These are phyloP conservation scores for Microcebus griseorufus DNA, from an alignment of 2,113 vertebrate species.

Conservation along the genomic window DNA sequence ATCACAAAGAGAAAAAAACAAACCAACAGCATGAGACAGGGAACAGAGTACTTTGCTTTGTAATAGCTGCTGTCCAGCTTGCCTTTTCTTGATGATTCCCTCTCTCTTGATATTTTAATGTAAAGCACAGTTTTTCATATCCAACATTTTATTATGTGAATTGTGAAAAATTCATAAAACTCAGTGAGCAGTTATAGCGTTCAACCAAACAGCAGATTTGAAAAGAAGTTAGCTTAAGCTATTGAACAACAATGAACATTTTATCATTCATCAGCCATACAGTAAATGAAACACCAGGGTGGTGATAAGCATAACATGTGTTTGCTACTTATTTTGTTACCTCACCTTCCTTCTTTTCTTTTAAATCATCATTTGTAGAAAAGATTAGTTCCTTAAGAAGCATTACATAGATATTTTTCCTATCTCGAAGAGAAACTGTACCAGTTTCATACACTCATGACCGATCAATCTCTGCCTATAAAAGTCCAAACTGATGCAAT, in stretches of 20 bases:
- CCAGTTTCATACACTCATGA: background rate
- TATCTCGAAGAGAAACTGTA: background rate
- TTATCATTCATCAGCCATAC: background rate
- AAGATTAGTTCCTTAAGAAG: slow-evolving; percentile 21
- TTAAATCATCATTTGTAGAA: slow-evolving; percentile 17
- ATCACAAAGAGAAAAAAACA: background rate
- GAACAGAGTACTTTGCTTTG: background rate
- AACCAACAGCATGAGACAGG: background rate
- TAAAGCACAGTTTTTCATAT: slow-evolving; percentile 23
- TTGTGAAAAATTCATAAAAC: background rate
- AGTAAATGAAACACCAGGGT: too few species aligned
- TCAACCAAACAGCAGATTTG: background rate
- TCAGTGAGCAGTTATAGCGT: background rate
- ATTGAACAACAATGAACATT: background rate
- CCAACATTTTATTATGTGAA: background rate
- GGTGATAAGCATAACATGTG: too few species aligned
- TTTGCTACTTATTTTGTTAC: background rate
- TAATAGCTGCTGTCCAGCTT: background rate
- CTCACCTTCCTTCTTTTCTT: background rate
- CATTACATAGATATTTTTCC: background rate
- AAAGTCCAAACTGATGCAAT: background rate
- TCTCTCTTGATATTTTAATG: background rate
- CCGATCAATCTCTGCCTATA: background rate
- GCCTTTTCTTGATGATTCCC: slow-evolving; percentile 9
- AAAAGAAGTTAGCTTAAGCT: background rate